phyloP scores from a whole-genome alignment of 1,140 invertebrate genomes.

The Elymnias hypermnestra region DNA sequence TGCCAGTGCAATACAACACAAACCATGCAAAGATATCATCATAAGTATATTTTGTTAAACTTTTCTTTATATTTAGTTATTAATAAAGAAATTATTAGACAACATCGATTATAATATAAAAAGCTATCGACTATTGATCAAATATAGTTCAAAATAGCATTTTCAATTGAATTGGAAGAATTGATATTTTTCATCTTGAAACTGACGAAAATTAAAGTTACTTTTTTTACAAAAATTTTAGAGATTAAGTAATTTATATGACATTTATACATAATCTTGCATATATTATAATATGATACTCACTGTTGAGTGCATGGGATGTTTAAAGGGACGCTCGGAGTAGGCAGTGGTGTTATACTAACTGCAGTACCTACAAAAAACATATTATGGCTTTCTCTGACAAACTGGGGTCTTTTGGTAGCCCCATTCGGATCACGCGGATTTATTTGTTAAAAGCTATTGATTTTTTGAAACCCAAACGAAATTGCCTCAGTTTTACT shows the following conservation, averaged over 20 bases:
- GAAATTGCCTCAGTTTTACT: neutral
- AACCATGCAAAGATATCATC: constrained; percentile 68
- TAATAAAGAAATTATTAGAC: constrained; percentile 18
- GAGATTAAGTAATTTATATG: too few relatives aligned
- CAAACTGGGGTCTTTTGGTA: too few relatives aligned
- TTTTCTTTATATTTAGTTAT: constrained; percentile 17
- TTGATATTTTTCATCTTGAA: too few relatives aligned
- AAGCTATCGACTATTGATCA: constrained; percentile 20
- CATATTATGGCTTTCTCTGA: too few relatives aligned
- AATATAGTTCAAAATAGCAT: constrained; percentile 27
- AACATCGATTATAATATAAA: constrained; percentile 33
- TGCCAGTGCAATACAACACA: constrained; percentile 41
- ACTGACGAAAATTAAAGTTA: too few relatives aligned
- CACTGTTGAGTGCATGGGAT: constrained; percentile 61
- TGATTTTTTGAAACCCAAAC: neutral
- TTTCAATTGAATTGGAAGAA: too few relatives aligned
- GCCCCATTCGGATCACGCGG: too few relatives aligned
- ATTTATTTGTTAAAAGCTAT: too few relatives aligned
- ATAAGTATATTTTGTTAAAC: constrained; percentile 49
- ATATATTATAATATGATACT: constrained; percentile 28
- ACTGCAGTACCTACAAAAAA: constrained; percentile 49
- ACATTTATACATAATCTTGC: too few relatives aligned
- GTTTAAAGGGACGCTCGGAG: constrained; percentile 35
- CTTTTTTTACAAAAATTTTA: too few relatives aligned
- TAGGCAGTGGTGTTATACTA: constrained; percentile 50